phyloP scores from a whole-genome alignment of 2,888 invertebrate genomes.

The Drosophila demipolita region DNA sequence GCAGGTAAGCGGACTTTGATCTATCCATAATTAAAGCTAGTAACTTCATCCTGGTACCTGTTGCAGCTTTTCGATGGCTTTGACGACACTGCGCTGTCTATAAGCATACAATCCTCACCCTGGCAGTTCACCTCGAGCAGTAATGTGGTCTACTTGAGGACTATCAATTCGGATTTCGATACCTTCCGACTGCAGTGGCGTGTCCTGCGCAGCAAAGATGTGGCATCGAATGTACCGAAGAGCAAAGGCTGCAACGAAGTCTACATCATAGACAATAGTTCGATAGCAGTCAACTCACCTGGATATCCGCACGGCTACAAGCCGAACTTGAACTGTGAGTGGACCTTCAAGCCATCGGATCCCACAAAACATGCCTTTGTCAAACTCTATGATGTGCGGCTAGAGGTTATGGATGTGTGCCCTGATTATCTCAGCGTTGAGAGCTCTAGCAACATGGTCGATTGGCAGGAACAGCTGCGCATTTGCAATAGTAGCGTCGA shows the following conservation, averaged over 20 bases:
- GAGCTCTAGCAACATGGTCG: conserved; percentile 85
- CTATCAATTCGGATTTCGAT: conserved; percentile 70
- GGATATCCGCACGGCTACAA: conserved; percentile 91
- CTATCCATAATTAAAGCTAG: background rate
- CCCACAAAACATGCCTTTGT: conserved; percentile 88
- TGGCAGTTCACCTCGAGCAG: conserved; percentile 87
- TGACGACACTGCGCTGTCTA: conserved; percentile 87
- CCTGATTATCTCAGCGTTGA: conserved; percentile 88
- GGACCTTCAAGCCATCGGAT: conserved; percentile 88
- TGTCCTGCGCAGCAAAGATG: conserved; percentile 59
- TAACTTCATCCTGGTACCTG: background rate
- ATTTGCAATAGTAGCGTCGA: conserved; percentile 86
- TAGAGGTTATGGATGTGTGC: conserved; percentile 87
- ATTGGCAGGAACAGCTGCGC: conserved; percentile 87
- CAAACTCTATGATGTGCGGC: conserved; percentile 86
- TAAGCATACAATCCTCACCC: conserved; percentile 66
- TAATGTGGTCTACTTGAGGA: conserved; percentile 87
- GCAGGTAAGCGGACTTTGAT: conserved; percentile 54
- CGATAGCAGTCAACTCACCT: conserved; percentile 87
- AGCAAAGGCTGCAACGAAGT: conserved; percentile 58
- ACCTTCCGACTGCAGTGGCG: conserved; percentile 79
- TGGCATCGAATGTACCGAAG: conserved; percentile 36
- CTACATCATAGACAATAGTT: background rate
- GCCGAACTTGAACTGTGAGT: conserved; percentile 88
- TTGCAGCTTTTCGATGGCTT: conserved; percentile 91